A percentile compares a stretch with the other conserved stretches of the same genome.
Conservation (phyloP, 2,797 vertebrate genomes). For the Paedocypris micromegethes region DNA sequence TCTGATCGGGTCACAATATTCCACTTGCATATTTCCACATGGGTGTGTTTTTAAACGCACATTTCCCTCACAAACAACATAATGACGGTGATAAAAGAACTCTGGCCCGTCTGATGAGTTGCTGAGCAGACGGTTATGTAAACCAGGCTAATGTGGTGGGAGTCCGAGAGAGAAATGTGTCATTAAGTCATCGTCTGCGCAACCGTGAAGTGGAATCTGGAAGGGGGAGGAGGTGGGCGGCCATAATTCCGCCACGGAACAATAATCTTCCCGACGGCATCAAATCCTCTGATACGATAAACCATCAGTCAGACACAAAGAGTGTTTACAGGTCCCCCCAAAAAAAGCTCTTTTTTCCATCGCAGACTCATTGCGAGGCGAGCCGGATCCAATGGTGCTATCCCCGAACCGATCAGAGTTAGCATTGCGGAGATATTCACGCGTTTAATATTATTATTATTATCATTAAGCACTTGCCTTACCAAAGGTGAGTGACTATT, state of each 20-base stretch:
- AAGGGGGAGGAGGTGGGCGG: constrained; percentile 2
- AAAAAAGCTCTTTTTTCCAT: no score
- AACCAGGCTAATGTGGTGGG: background rate
- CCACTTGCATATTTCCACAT: no score
- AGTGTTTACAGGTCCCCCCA: background rate
- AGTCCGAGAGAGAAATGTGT: constrained; percentile 2
- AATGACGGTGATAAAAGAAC: background rate
- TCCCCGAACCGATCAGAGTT: no score
- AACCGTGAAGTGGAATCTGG: background rate
- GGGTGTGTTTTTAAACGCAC: no score
- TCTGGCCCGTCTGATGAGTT: constrained; percentile 13
- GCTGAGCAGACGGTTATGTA: constrained; percentile 26
- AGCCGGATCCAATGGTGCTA: no score
- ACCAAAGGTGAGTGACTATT: no score
- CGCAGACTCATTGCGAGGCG: no score
- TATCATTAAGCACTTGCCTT: no score
- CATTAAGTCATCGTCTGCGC: background rate
- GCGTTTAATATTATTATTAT: no score
- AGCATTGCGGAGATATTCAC: no score
- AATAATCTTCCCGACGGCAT: constrained; percentile 15
- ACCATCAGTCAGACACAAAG: constrained; percentile 5
- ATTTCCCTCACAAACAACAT: no score
- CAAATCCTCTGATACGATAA: constrained; percentile 5
- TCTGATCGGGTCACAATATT: no score
- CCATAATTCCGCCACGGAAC: background rate